A percentile compares a stretch with the other conserved stretches of the same genome.
phyloP scores from a whole-genome alignment of 2,113 vertebrate species.

The Notechis scutatus region DNA sequence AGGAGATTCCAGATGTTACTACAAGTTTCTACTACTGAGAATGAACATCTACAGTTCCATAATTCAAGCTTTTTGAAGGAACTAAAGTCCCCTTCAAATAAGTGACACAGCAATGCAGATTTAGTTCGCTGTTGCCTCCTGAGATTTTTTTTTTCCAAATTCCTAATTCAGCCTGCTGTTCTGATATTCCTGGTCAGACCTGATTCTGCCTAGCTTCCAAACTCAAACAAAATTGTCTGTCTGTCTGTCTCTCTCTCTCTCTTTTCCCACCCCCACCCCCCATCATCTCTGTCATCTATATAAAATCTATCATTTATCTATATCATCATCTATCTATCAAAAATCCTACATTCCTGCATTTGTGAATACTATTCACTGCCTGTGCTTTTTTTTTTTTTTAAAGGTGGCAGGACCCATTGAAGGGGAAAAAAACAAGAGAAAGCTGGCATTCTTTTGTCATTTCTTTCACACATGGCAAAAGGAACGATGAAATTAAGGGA shows the following conservation, averaged over 20 bases:
- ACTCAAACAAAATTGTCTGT: not conserved
- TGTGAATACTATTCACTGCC: slow-evolving; percentile 28
- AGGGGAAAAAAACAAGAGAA: not conserved
- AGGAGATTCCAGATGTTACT: not conserved
- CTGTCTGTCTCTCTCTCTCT: too few relatives aligned
- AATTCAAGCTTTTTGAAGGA: not conserved
- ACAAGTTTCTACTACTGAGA: not conserved
- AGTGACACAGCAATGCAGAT: not conserved
- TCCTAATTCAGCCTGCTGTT: not conserved
- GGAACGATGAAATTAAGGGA: slow-evolving; percentile 24
- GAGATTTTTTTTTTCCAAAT: not conserved
- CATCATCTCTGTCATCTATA: not conserved
- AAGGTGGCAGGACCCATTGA: not conserved
- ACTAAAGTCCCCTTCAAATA: not conserved
- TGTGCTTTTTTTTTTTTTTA: not conserved
- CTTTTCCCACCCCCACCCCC: too few relatives aligned
- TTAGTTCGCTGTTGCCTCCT: not conserved
- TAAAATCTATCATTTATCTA: not conserved
- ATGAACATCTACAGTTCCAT: not conserved
- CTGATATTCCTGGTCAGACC: not conserved
- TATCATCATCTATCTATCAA: not conserved
- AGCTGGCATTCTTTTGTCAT: slow-evolving; percentile 27
- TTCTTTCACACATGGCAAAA: slow-evolving; percentile 23
- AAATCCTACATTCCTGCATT: slow-evolving; percentile 31
- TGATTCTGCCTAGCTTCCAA: not conserved